Conservation (phyloP, 2,888 invertebrate species). For the Digitonthophagus gazella region DNA sequence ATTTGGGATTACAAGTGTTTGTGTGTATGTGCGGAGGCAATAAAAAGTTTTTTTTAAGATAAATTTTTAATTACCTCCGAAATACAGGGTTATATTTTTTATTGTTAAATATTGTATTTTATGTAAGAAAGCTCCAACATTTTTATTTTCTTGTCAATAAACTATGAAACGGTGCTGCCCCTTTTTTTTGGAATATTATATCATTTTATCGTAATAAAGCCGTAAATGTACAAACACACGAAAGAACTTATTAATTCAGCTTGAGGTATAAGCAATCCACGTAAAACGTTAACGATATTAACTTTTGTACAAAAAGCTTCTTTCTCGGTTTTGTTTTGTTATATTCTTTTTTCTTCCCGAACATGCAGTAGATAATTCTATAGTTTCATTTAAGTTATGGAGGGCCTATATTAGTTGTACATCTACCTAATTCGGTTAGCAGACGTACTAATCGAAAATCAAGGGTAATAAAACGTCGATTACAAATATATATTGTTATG, state of each 20-base stretch:
- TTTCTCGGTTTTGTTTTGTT: slow-evolving; percentile 24
- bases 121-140: background rate
- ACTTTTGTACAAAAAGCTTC: slow-evolving; percentile 53
- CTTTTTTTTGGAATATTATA: background rate
- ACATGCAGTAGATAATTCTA: slow-evolving; percentile 51
- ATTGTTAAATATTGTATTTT: background rate
- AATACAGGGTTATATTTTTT: background rate
- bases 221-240: background rate
- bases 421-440: slow-evolving; percentile 46
- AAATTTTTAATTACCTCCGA: background rate
- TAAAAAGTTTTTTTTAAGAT: background rate
- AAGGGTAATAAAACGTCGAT: slow-evolving; percentile 34
- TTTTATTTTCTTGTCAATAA: background rate
- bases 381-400: slow-evolving; percentile 46
- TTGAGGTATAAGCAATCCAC: background rate
- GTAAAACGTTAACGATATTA: slow-evolving; percentile 38
- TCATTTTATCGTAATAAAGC: background rate
- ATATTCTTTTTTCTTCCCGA: slow-evolving; percentile 30
- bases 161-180: background rate
- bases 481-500: slow-evolving; percentile 36
- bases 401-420: slow-evolving; percentile 50
- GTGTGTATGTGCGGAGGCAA: background rate
- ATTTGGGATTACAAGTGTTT: background rate
- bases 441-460: slow-evolving; percentile 34
- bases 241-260: background rate